Percentiles rank a stretch among this genome's conserved stretches.
phyloP scores from a whole-genome alignment of 2,113 vertebrate genomes.

The Willisornis vidua region DNA sequence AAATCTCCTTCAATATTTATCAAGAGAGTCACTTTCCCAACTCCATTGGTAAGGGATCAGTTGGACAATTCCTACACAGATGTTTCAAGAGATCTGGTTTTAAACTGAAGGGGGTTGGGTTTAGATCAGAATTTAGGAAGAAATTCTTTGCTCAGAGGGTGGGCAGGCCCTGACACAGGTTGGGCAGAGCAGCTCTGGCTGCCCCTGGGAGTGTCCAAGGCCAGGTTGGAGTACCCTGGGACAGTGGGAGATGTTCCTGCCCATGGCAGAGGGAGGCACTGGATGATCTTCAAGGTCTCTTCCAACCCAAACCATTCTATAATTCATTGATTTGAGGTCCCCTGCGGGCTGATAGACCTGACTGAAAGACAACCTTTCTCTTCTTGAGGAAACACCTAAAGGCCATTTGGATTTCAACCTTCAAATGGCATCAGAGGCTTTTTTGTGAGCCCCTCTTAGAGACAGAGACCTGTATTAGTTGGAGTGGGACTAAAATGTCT shows the following conservation, averaged over 20 bases:
- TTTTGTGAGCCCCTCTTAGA: background rate
- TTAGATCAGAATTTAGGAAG: background rate
- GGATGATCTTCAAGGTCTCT: background rate
- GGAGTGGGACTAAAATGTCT: rapidly evolving
- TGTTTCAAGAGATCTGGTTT: background rate
- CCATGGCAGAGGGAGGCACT: background rate
- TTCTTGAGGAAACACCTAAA: background rate
- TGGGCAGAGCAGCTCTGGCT: background rate
- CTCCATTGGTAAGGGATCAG: rapidly evolving
- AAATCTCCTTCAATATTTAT: too few relatives aligned
- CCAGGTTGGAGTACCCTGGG: rapidly evolving
- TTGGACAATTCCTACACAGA: background rate
- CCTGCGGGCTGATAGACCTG: background rate
- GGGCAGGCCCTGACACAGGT: rapidly evolving
- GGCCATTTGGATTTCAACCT: background rate
- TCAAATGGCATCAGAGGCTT: too few relatives aligned
- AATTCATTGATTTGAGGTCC: background rate
- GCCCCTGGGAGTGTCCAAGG: background rate
- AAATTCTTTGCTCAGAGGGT: rapidly evolving
- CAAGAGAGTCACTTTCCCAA: background rate
- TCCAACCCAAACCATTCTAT: background rate
- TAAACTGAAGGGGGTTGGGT: background rate
- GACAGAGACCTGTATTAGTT: background rate
- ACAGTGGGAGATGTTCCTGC: rapidly evolving
- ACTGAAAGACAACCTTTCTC: background rate